Conservation (phyloP, 1,140 invertebrate species). For the Spodoptera frugiperda region DNA sequence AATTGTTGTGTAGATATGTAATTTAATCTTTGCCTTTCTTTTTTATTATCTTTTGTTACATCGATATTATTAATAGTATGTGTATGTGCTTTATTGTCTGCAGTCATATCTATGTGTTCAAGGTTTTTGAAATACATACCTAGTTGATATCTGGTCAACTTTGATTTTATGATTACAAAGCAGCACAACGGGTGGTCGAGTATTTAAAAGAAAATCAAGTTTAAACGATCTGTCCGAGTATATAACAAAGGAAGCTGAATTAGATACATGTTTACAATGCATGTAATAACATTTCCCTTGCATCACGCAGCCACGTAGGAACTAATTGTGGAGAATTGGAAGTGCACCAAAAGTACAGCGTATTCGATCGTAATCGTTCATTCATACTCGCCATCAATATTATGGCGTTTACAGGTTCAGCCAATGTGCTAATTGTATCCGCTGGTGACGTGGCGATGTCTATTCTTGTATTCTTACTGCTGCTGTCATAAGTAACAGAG, state of each 20-base stretch:
- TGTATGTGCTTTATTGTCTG: no score
- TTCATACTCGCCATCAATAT: conserved; percentile 19
- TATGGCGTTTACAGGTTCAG: neutral
- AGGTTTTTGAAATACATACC: no score
- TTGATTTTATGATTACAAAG: no score
- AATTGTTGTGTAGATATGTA: neutral
- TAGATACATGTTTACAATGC: neutral
- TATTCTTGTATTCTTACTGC: neutral
- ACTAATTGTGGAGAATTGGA: conserved; percentile 32
- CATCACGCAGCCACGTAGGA: conserved; percentile 1
- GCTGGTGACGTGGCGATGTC: neutral
- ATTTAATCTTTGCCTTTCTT: neutral
- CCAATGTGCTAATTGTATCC: conserved; percentile 5
- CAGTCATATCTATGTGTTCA: no score
- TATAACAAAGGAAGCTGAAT: neutral
- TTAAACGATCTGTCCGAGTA: no score
- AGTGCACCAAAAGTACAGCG: conserved; percentile 19
- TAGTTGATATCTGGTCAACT: no score
- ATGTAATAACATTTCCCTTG: conserved; percentile 12
- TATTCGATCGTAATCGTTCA: conserved; percentile 18
- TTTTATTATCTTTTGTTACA: neutral
- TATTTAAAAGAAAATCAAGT: no score
- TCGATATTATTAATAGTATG: no score
- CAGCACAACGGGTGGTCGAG: no score
- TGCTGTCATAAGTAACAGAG: no score